These are phyloP conservation scores for Schmidtea mediterranea DNA, from an alignment of 1,140 invertebrate species.

Conservation along the genomic window DNA sequence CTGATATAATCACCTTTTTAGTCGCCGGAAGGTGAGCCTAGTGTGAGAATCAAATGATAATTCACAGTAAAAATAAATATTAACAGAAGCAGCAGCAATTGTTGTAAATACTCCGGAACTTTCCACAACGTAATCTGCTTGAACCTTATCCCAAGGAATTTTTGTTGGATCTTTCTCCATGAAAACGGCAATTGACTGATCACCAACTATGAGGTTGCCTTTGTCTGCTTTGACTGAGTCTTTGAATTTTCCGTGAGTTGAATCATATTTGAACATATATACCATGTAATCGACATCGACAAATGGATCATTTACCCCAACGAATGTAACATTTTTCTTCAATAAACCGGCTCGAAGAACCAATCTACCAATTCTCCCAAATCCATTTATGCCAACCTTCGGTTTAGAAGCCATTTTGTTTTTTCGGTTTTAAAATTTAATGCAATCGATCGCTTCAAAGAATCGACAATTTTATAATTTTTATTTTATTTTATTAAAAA, in stretches of 20 bases:
- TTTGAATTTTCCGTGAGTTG: constrained; percentile 67
- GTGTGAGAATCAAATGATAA: too few species aligned
- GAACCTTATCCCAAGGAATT: constrained; percentile 60
- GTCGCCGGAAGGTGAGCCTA: constrained; percentile 45
- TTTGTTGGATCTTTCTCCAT: constrained; percentile 37
- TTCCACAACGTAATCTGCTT: constrained; percentile 77
- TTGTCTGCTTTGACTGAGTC: constrained; percentile 41
- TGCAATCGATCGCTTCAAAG: too few species aligned
- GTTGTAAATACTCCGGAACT: constrained; percentile 91
- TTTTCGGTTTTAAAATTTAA: too few species aligned
- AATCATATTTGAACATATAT: constrained; percentile 85
- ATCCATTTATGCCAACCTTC: constrained; percentile 44
- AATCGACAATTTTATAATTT: too few species aligned
- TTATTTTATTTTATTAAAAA: too few species aligned
- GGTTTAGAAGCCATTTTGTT: background rate
- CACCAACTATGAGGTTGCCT: constrained; percentile 53
- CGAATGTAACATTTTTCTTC: constrained; percentile 38
- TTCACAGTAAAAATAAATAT: too few species aligned
- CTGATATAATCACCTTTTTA: constrained; percentile 88
- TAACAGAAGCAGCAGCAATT: constrained; percentile 31
- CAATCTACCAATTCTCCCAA: constrained; percentile 79
- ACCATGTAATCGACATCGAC: constrained; percentile 75
- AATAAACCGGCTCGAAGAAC: constrained; percentile 57
- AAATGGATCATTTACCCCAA: constrained; percentile 80
- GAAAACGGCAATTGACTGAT: constrained; percentile 21